A percentile compares a stretch with the other conserved stretches of the same genome.
phyloP scores from a whole-genome alignment of 2,797 vertebrate species.

The Tapera naevia region DNA sequence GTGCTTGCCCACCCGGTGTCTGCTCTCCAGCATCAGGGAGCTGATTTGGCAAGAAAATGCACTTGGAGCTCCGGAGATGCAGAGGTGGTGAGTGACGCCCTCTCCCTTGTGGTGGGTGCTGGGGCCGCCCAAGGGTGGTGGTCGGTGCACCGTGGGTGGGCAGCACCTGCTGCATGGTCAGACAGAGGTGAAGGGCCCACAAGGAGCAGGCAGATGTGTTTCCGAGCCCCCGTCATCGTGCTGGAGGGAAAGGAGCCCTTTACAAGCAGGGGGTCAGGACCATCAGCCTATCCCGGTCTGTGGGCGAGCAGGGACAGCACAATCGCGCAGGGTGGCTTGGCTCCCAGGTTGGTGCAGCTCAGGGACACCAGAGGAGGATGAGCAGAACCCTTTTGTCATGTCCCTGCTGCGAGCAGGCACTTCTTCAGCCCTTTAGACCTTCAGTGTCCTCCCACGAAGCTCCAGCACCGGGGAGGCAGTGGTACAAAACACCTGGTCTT shows the following conservation, averaged over 20 bases:
- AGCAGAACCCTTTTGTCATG: background rate
- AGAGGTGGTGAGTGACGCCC: background rate
- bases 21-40: background rate
- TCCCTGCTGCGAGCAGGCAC: background rate
- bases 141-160: background rate
- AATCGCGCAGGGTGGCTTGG: background rate
- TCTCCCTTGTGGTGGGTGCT: background rate
- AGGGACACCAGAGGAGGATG: background rate
- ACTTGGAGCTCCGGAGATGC: background rate
- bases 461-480: background rate
- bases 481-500: background rate
- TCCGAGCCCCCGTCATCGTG: background rate
- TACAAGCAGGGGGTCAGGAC: background rate
- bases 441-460: background rate
- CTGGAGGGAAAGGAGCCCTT: constrained; percentile 7
- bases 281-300: accelerated
- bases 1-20: background rate
- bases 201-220: background rate
- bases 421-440: background rate
- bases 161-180: accelerated
- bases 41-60: background rate
- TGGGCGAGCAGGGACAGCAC: background rate
- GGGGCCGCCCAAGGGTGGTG: background rate
- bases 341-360: accelerated
- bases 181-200: accelerated